Base-by-base conservation (phyloP, 37 sponge, comb jelly and placozoan species). In the Theonella swinhoei region DNA sequence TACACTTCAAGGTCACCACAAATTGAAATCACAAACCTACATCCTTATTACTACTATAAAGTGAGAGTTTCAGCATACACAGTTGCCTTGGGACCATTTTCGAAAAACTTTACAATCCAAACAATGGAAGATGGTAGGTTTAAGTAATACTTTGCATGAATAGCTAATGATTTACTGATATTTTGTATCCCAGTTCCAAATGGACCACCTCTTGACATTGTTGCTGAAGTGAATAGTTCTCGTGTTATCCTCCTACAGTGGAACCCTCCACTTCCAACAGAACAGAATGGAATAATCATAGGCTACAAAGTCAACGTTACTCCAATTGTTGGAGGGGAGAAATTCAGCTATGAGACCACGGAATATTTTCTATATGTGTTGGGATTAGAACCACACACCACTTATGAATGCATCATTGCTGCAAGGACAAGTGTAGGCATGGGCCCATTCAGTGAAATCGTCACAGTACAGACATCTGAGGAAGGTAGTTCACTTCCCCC, bases 371-470 rank as follows among this genome's bases (percentile, higher is more conserved):
- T 47, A 14, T 14, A 17, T 14, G 54, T 47, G 54, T 7, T 17
- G 54, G 54, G 54, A 31, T 80, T 86, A 30, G 42, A 24, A 42
- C 87, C 87, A 40, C 78, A 69, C 66, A 78, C 80, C 4, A 72
- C 73, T 32, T 86, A 86, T 37, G 36, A 60, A 2, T 72, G 58
- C 29, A 39, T 74, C 37, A 62, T 86, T 37, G 74, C 87, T 62
- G 87, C 87, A 1, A 62, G 39, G 23, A 79, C 87, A 26, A 28
- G 1, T 0, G 62, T 79, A 33, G 87, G 87, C 1, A 2, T 36
- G 20, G 87, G 87, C 32, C 87, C 87, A 22, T 72, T 63, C 43
- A 71, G 63, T 42, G 32, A 7, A 23, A 71, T 73, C 40, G 17
- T 79, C 31, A 70, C 70, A 22, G 22, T 87, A 4, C 30, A 24